phyloP scores from a whole-genome alignment of 2,888 invertebrate species.

The Gasteruption jaculator region DNA sequence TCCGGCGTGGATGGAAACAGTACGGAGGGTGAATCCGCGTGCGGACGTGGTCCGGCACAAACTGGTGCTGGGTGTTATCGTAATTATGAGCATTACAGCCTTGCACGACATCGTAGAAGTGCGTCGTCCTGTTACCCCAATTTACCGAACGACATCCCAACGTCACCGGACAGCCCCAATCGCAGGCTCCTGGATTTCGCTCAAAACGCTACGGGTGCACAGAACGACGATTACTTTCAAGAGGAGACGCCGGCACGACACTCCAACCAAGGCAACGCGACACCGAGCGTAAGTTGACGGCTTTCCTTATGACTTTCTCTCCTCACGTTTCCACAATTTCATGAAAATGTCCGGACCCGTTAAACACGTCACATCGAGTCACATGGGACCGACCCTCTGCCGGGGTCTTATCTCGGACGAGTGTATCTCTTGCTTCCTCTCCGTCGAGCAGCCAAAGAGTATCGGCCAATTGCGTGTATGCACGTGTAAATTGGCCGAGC shows the following conservation, averaged over 20 bases:
- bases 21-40: constrained; percentile 64
- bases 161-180: constrained; percentile 48
- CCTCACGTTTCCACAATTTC: constrained; percentile 11
- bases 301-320: constrained; percentile 11
- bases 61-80: constrained; percentile 74
- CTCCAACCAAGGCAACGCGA: constrained; percentile 43
- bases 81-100: constrained; percentile 68
- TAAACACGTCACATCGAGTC: too few species aligned
- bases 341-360: background rate
- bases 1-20: constrained; percentile 86
- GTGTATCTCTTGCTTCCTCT: too few species aligned
- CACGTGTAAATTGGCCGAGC: too few species aligned
- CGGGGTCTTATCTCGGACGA: too few species aligned
- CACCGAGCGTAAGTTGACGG: constrained; percentile 51
- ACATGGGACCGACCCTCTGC: too few species aligned
- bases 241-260: constrained; percentile 45
- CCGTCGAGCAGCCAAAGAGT: too few species aligned
- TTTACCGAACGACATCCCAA: constrained; percentile 45
- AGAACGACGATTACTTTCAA: constrained; percentile 46
- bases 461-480: too few species aligned
- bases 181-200: constrained; percentile 48
- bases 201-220: constrained; percentile 44
- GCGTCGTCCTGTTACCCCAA: constrained; percentile 52
- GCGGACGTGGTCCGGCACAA: constrained; percentile 64
- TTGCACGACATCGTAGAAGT: constrained; percentile 53